Conservation (phyloP, 2,888 invertebrate species). For the Epistrophe grossulariae region DNA sequence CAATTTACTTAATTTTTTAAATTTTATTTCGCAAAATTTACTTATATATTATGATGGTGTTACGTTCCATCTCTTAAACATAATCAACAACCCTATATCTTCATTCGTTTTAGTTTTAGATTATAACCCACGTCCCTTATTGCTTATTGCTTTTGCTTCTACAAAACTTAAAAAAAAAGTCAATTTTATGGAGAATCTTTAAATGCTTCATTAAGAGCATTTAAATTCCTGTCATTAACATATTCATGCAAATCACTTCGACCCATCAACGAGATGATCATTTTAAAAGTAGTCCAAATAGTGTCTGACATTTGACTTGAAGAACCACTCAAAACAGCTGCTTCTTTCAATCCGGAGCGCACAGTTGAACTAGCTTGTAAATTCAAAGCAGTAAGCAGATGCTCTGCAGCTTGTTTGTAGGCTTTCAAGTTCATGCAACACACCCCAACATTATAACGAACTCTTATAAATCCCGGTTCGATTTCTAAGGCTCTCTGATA, state of each 20-base stretch:
- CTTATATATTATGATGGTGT: neutral
- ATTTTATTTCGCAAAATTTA: neutral
- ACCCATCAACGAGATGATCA: slow-evolving; percentile 93
- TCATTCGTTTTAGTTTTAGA: neutral
- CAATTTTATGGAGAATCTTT: slow-evolving; percentile 77
- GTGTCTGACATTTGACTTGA: slow-evolving; percentile 91
- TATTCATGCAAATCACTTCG: slow-evolving; percentile 87
- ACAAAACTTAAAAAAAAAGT: neutral
- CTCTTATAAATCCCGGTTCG: slow-evolving; percentile 97
- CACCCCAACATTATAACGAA: slow-evolving; percentile 98
- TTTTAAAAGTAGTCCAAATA: slow-evolving; percentile 96
- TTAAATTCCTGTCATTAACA: slow-evolving; percentile 87
- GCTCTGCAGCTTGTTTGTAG: slow-evolving; percentile 97
- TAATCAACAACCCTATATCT: slow-evolving; percentile 47
- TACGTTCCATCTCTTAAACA: slow-evolving; percentile 40
- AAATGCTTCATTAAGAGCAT: slow-evolving; percentile 86
- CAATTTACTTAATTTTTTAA: neutral
- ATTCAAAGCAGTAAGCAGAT: slow-evolving; percentile 96
- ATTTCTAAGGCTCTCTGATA: slow-evolving; percentile 95
- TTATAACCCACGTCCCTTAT: neutral
- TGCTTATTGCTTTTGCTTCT: neutral
- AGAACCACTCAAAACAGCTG: slow-evolving; percentile 81
- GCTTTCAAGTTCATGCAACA: slow-evolving; percentile 98
- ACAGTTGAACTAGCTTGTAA: slow-evolving; percentile 90
- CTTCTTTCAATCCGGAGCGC: slow-evolving; percentile 85